These are phyloP conservation scores for Parnassius smintheus DNA, from an alignment of 2,888 invertebrate species.

Conservation along the genomic window DNA sequence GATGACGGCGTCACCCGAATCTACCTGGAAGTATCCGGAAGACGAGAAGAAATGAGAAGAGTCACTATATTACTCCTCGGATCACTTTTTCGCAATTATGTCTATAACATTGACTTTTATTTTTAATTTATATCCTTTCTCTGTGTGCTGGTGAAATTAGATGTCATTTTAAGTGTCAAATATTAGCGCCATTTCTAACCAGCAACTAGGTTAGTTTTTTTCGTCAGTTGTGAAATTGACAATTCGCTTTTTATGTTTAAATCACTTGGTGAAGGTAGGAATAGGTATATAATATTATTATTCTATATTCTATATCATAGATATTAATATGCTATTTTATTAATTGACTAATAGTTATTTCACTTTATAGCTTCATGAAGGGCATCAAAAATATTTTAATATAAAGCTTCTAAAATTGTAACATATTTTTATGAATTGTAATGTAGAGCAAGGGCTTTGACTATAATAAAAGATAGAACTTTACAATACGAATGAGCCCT, in stretches of 20 bases:
- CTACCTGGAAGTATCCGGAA: constrained; percentile 52
- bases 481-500: constrained; percentile 41
- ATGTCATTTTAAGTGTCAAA: constrained; percentile 12
- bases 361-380: constrained; percentile 32
- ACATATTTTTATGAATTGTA: constrained; percentile 49
- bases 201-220: constrained; percentile 4
- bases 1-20: constrained; percentile 71
- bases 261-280: constrained; percentile 60
- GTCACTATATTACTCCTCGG: background rate
- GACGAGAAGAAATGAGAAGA: constrained; percentile 27
- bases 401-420: constrained; percentile 38
- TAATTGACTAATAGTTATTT: constrained; percentile 36
- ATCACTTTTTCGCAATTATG: background rate
- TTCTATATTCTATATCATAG: constrained; percentile 27
- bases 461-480: constrained; percentile 23
- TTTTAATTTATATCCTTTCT: background rate
- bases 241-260: constrained; percentile 33
- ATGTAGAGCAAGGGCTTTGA: constrained; percentile 29
- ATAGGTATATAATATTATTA: constrained; percentile 33
- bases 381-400: constrained; percentile 29
- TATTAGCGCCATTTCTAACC: constrained; percentile 1
- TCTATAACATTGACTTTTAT: background rate
- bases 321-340: constrained; percentile 45
- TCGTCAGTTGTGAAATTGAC: constrained; percentile 23
- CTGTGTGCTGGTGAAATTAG: constrained; percentile 2